Evolutionary conservation across 2,888 invertebrate species (phyloP).

Genomic region (Nomada hirtipes): DNA sequence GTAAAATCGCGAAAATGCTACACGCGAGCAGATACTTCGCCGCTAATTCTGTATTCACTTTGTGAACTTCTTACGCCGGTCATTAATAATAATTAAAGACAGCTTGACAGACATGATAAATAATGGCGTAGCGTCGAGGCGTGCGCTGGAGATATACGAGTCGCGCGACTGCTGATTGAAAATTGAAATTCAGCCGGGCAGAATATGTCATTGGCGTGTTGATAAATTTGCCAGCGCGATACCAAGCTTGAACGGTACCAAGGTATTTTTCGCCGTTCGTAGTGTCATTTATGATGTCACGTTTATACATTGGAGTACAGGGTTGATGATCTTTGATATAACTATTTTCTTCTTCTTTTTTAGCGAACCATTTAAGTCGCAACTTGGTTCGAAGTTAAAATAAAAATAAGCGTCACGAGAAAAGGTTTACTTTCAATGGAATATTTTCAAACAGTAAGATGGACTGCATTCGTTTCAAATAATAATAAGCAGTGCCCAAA

Average conservation of each 20-base stretch:
- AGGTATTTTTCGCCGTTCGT: slow-evolving; percentile 25
- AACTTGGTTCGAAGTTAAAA: too few relatives aligned
- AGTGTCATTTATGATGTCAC: background rate
- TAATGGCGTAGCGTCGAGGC: slow-evolving; percentile 24
- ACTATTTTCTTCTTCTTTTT: too few relatives aligned
- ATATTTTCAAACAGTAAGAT: too few relatives aligned
- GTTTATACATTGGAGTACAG: too few relatives aligned
- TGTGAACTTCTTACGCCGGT: slow-evolving; percentile 37
- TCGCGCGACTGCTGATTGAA: slow-evolving; percentile 44
- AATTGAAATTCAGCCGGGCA: slow-evolving; percentile 49
- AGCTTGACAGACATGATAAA: slow-evolving; percentile 45
- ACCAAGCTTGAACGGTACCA: slow-evolving; percentile 30
- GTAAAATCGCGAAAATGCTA: slow-evolving; percentile 26
- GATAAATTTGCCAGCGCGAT: slow-evolving; percentile 39
- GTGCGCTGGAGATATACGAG: slow-evolving; percentile 38
- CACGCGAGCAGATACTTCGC: slow-evolving; percentile 38
- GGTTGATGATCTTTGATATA: too few relatives aligned
- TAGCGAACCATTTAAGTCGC: too few relatives aligned
- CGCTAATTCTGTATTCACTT: slow-evolving; percentile 43
- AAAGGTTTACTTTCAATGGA: too few relatives aligned
- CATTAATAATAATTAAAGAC: slow-evolving; percentile 67
- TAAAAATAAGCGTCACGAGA: too few relatives aligned
- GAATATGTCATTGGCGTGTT: slow-evolving; percentile 29
- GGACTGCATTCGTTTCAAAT: too few relatives aligned
- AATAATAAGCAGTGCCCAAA: too few relatives aligned